Evolutionary conservation across 2,113 vertebrate species (phyloP), one percentile per base, ranked within the genome.

Genomic region (Zapornia atra): DNA sequence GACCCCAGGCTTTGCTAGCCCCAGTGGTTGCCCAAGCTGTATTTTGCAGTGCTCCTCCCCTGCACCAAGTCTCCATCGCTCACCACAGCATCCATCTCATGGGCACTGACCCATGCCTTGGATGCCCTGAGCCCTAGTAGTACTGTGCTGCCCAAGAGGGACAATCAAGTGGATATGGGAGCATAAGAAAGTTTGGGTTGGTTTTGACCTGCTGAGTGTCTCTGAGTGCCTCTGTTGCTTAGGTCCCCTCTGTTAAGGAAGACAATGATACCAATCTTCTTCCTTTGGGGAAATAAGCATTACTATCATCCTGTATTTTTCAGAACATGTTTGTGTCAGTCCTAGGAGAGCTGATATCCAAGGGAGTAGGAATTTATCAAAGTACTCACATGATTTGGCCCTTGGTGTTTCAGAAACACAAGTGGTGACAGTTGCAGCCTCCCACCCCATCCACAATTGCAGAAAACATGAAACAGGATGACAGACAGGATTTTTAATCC

Each of bases 381-480:
- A 92, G 54, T 82, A 76, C 44, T 94, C 82, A 82, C 36, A 46
- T 94, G 89, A 93, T 90, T 80, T 51, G 66, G 53, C 61, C 53
- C 77, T 72, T 76, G 76, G 60, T 85, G 68, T 90, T 95, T 88
- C 88, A 88, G 90, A 96, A 93, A 77, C 75, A 91, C 91, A 83
- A 92, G 73, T 54, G 15, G 69, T 90, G 78, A 80, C 28, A 71
- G 78, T 80, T 88, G 31, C 36, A 92, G 63, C 71, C 75, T 96
- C 84, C 87, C 75, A 93, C 63, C 50, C 63, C 71, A 84, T 93
- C 57, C 81, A 80, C 73, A 76, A 88, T 59, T 91, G 50, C 46
- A 85, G 61, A 87, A 92, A 94, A 82, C 2, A 9, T 63, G 65
- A 92, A 90, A 56, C 14, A 88, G 65, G 59, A 73, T 86, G 78